Evolutionary conservation across 1,140 invertebrate species (phyloP).

Genomic region (Drosophila melanogaster): Release_6_plus_ISO1_MT NC_004354.4:5394001-5394500

Average conservation of each 20-base stretch:
- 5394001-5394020: neutral
- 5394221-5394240: conserved; percentile 49
- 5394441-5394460: conserved; percentile 20
- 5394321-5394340: conserved; percentile 31
- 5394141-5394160: conserved; percentile 99
- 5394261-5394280: conserved; percentile 7
- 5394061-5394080: conserved; percentile 98
- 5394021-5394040: conserved; percentile 12
- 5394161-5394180: conserved; percentile 98
- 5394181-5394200: conserved; percentile 96
- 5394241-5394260: conserved; percentile 14
- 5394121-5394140: conserved; percentile 99
- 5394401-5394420: conserved; percentile 29
- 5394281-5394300: conserved; percentile 10
- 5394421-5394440: conserved; percentile 22
- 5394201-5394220: conserved; percentile 39
- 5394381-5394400: conserved; percentile 31
- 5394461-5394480: conserved; percentile 38
- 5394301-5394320: neutral
- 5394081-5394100: conserved; percentile 99
- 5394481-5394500: conserved; percentile 14
- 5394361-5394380: conserved; percentile 58
- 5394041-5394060: conserved; percentile 92
- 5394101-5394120: conserved; percentile 98
- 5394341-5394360: conserved; percentile 74